These are phyloP conservation scores for Passer montanus DNA, from an alignment of 2,113 vertebrate genomes.

Conservation along the genomic window DNA sequence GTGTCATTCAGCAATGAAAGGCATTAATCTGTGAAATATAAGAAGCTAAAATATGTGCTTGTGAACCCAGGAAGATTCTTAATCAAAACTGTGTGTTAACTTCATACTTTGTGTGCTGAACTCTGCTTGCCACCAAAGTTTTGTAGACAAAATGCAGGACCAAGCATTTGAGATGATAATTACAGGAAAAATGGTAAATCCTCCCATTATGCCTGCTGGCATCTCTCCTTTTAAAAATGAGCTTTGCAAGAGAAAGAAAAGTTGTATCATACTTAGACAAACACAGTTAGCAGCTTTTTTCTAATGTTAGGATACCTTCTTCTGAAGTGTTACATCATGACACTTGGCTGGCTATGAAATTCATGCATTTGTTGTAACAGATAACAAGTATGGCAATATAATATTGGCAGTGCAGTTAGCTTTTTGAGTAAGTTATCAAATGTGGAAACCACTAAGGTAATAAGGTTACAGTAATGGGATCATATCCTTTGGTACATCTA, in stretches of 20 bases:
- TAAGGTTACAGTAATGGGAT: neutral
- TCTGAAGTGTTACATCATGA: neutral
- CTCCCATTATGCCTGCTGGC: neutral
- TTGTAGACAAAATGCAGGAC: neutral
- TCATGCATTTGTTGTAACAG: slow-evolving; percentile 4
- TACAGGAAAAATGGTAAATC: slow-evolving; percentile 15
- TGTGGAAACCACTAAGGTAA: neutral
- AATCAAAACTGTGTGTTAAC: neutral
- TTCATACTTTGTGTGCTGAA: neutral
- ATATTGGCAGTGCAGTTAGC: neutral
- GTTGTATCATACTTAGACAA: neutral
- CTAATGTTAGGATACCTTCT: neutral
- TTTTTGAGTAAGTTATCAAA: neutral
- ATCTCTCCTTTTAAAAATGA: neutral
- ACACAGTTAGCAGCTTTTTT: neutral
- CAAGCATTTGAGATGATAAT: neutral
- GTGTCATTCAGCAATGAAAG: neutral
- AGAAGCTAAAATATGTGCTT: neutral
- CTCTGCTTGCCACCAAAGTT: neutral
- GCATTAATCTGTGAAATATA: neutral
- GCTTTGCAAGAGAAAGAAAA: neutral
- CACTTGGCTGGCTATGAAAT: neutral
- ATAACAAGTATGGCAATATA: neutral
- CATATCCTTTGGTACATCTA: accelerated
- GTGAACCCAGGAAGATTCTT: neutral